Base-by-base conservation (phyloP, 2,113 vertebrate species). In the Hylia prasina region DNA sequence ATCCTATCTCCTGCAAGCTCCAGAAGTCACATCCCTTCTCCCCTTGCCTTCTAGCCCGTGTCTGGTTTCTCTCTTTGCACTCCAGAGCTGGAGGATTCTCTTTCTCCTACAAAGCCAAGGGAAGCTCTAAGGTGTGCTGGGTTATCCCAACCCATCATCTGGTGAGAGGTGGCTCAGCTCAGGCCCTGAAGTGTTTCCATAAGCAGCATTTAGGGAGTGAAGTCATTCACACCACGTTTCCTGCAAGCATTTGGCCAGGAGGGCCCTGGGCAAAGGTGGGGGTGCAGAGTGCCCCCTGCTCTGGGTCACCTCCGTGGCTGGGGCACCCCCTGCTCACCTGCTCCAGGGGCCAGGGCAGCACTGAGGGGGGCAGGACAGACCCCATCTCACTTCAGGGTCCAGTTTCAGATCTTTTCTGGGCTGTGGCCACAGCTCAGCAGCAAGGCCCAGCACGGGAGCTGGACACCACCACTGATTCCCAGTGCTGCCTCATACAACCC, bases 231-330 rank as follows among this genome's bases (percentile, higher is more conserved):
- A 13, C 28, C 2, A 7, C 13, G 8, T 56, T 72, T 40, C 76
- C 30, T 45, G 10, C 6, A 50, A 71, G 61, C 13, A 6, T 40
- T 21, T 80, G 8, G 39, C 33, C 1, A 0, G 53, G 64, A 75
- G 56, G 73, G 39, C n/a, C 12, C 8, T 2, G 44, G 72, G 56
- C 61, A 47, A 51, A 64, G 76, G 45, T 12, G 28, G 33, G 63
- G 30, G 8, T 7, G 4, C 11, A 0, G n/a, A 3, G 21, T 5
- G 71, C 39, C 48, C 30, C 63, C 42, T 2, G 7, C 68, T 4
- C 42, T 0, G 6, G 47, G 69, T 70, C 73, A 23, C 7, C 50
- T n/a, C 63, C 37, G 5, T 0, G 2, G 15, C 57, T 23, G 25
- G 25, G 80, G 54, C 54, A 35, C 2, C 45, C n/a, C 50, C 40